Evolutionary conservation across 2,797 vertebrate species (phyloP), one percentile per base, ranked within the genome.

Genomic region (Clarias pachynema): DNA sequence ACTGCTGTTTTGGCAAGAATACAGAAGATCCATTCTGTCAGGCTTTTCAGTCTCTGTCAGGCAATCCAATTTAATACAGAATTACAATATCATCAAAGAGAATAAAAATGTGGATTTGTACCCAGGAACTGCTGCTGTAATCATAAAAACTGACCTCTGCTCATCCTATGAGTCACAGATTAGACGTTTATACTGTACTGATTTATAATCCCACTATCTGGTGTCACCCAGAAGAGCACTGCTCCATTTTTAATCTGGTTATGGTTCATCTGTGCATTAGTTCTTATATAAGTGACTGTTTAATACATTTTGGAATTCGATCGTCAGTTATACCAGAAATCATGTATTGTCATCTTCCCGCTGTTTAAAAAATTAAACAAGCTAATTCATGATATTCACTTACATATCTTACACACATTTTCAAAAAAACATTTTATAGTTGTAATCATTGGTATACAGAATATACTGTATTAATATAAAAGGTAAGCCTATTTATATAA

Each of bases 1-100:
- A n/a, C 24, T 53, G 44, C 57, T 49, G 53, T 65, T 79, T 40
- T 18, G 81, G 81, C 26, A n/a, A 53, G 29, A 79, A 83, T 31
- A 26, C 20, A 85, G 31, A 59, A 60, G 22, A 85, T 74, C 24
- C 34, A 60, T 68, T 1, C 56, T 44, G 75, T 57, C 12, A 82
- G 29, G n/a, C 12, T 59, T 24, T 31, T 73, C 16, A 37, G 29
- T 16, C 62, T 86, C 62, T 79, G 8, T 73, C 59, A 49, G 53
- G 60, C 62, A 60, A 14, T 60, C 49, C 7, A 16, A 6, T 78
- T 2, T 3, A 59, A 34, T 31, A 31, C 9, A 22, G 12, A 20
- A 57, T 31, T 18, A 22, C 0, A 4, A 31, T 12, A 57, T 56
- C 34, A 68, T 31, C 29, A 34, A 29, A 75, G 26, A 18, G 9